These are phyloP conservation scores for Gadopsis marmoratus DNA, from an alignment of 2,797 vertebrate species.

Conservation along the genomic window DNA sequence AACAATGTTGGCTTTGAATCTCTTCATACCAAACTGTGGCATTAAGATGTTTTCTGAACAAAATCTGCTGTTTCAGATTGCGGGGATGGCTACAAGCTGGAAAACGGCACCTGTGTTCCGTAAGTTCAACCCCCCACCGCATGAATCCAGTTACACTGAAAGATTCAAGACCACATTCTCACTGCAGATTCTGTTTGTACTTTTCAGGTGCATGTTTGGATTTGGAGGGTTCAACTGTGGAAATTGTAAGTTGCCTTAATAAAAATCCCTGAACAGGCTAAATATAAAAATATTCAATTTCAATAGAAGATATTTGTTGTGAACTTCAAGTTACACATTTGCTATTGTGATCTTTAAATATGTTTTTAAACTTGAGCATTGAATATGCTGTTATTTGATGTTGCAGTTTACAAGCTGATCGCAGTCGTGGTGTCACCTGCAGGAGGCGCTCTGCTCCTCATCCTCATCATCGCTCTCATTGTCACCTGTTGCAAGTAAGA, in stretches of 20 bases:
- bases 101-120: conserved; percentile 93
- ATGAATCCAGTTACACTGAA: neutral
- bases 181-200: conserved; percentile 44
- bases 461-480: conserved; percentile 91
- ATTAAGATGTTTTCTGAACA: conserved; percentile 6
- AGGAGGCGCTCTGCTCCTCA: conserved; percentile 91
- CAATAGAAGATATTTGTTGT: neutral
- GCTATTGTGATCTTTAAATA: neutral
- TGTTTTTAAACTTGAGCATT: neutral
- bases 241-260: conserved; percentile 89
- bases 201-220: conserved; percentile 93
- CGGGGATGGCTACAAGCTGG: conserved; percentile 92
- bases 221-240: conserved; percentile 98
- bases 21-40: neutral
- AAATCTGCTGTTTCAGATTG: conserved; percentile 86
- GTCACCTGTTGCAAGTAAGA: conserved; percentile 95
- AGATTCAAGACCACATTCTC: conserved; percentile 3
- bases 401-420: conserved; percentile 95
- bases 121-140: conserved; percentile 71
- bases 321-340: neutral
- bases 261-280: neutral
- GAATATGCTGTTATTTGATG: conserved; percentile 15
- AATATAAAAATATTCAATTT: neutral
- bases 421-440: conserved; percentile 95
- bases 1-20: neutral